These are phyloP conservation scores for Paedocypris sp. DNA, from an alignment of 2,113 vertebrate species.

Conservation along the genomic window DNA sequence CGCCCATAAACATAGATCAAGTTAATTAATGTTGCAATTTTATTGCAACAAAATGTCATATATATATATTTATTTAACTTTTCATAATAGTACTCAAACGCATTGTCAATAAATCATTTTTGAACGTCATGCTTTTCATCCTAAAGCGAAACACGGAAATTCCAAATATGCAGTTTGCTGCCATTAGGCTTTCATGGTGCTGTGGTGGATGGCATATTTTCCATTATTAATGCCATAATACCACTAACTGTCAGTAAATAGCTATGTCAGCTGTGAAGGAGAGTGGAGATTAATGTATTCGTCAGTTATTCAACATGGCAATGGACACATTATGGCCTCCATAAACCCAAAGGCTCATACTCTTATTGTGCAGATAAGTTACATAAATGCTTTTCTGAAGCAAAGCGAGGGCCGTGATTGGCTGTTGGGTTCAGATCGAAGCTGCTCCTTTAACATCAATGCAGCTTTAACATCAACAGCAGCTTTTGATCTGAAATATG, in stretches of 20 bases:
- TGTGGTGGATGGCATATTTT: constrained; percentile 55
- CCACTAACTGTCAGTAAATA: constrained; percentile 60
- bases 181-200: constrained; percentile 53
- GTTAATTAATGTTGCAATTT: too few species aligned
- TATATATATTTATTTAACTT: too few species aligned
- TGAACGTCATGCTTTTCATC: neutral
- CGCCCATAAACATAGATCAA: too few species aligned
- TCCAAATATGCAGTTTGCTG: constrained; percentile 55
- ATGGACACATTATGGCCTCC: constrained; percentile 8
- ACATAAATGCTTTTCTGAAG: constrained; percentile 7
- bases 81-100: too few species aligned
- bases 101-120: constrained; percentile 2
- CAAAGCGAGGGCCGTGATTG: constrained; percentile 20
- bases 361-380: constrained; percentile 11
- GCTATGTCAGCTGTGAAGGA: constrained; percentile 58
- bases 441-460: constrained; percentile 5
- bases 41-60: too few species aligned
- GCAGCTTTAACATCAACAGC: constrained; percentile 5
- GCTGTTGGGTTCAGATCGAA: constrained; percentile 4
- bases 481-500: neutral
- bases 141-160: constrained; percentile 35
- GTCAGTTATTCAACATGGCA: neutral
- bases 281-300: constrained; percentile 17
- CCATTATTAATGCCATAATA: constrained; percentile 69
- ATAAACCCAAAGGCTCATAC: constrained; percentile 13